Evolutionary conservation across 2,113 vertebrate species (phyloP).

Genomic region (Silurus meridionalis): DNA sequence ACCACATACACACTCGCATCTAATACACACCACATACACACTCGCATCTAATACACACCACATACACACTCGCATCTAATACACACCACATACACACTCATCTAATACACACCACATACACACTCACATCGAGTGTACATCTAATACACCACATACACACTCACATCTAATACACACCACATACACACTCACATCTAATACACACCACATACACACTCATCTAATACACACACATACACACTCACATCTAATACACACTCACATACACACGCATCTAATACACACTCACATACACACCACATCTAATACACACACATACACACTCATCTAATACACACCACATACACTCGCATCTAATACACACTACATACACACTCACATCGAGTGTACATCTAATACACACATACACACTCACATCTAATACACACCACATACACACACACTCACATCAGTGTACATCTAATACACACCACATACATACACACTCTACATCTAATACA

Average conservation of each 20-base stretch:
- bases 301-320: too few relatives aligned
- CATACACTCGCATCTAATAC: neutral
- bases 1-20: too few relatives aligned
- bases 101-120: neutral
- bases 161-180: neutral
- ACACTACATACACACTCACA: neutral
- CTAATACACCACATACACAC: neutral
- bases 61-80: too few relatives aligned
- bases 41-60: too few relatives aligned
- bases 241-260: too few relatives aligned
- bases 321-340: neutral
- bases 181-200: neutral
- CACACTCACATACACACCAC: conserved; percentile 73
- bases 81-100: neutral
- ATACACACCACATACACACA: neutral
- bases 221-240: neutral
- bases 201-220: too few relatives aligned
- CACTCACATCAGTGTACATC: too few relatives aligned
- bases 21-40: too few relatives aligned
- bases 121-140: neutral
- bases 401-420: neutral
- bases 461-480: too few relatives aligned
- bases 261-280: neutral
- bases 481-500: neutral
- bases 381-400: too few relatives aligned